phyloP scores from a whole-genome alignment of 2,888 invertebrate species.

The Falcaria lacertinaria region DNA sequence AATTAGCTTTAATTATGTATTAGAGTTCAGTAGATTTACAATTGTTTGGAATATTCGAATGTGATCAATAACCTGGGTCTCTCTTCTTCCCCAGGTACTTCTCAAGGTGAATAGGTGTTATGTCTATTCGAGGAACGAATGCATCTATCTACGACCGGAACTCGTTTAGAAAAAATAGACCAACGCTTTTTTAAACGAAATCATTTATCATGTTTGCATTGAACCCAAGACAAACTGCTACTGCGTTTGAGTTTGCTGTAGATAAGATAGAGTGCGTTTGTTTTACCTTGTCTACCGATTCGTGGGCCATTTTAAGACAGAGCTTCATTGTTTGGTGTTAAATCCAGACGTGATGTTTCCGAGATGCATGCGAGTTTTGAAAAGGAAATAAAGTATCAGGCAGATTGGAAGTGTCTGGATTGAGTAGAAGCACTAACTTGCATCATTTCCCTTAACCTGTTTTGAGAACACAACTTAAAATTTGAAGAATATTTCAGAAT shows the following conservation, averaged over 20 bases:
- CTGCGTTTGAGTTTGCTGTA: constrained; percentile 74
- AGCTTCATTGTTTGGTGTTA: constrained; percentile 64
- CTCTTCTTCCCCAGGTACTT: constrained; percentile 79
- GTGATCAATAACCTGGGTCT: constrained; percentile 64
- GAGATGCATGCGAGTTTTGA: constrained; percentile 35
- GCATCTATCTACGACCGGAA: constrained; percentile 69
- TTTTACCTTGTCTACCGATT: constrained; percentile 74
- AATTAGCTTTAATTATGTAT: constrained; percentile 1
- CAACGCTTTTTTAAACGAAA: constrained; percentile 73
- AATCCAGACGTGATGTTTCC: constrained; percentile 50
- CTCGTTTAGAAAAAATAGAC: constrained; percentile 70
- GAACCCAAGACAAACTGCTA: constrained; percentile 77
- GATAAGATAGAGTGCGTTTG: constrained; percentile 75
- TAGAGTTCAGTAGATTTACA: constrained; percentile 10
- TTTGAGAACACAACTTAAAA: too few relatives aligned
- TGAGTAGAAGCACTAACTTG: neutral
- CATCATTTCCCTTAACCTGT: too few relatives aligned
- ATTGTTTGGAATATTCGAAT: constrained; percentile 21
- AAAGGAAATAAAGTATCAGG: constrained; percentile 44
- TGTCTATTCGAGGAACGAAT: constrained; percentile 69
- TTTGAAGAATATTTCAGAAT: too few relatives aligned
- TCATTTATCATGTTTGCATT: constrained; percentile 77
- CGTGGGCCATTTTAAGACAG: constrained; percentile 68
- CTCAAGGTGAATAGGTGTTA: constrained; percentile 79
- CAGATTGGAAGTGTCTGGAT: constrained; percentile 6